phyloP scores from a whole-genome alignment of 2,113 vertebrate species.

The Panthera tigris region DNA sequence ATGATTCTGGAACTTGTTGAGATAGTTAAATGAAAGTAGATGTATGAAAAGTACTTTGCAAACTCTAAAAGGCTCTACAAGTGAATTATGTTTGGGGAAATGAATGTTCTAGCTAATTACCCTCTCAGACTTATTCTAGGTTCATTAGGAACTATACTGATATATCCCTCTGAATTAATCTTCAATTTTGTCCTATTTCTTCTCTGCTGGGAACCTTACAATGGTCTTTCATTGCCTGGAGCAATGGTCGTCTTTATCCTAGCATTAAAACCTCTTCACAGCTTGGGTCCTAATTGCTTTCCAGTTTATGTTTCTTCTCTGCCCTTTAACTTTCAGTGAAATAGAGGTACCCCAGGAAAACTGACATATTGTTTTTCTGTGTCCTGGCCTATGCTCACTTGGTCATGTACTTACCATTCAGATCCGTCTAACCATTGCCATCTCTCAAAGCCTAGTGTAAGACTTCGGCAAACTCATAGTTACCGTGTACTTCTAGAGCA shows the following conservation, averaged over 20 bases:
- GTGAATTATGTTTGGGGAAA: background rate
- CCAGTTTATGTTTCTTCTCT: background rate
- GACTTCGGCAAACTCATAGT: background rate
- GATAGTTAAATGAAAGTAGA: conserved; percentile 10
- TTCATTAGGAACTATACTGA: background rate
- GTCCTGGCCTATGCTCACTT: background rate
- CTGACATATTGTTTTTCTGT: background rate
- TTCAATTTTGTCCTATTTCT: background rate
- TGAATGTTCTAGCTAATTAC: background rate
- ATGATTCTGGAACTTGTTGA: background rate
- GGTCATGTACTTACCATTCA: background rate
- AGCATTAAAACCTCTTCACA: background rate
- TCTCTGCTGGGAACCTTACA: background rate
- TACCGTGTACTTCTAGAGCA: background rate
- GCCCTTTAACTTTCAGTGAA: background rate
- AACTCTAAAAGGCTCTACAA: background rate
- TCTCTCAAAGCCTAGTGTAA: background rate
- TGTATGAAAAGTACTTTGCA: background rate
- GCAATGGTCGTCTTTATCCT: background rate
- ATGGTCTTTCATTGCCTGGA: background rate
- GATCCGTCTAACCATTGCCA: background rate
- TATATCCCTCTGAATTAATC: background rate
- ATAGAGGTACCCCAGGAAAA: background rate
- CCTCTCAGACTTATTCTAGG: background rate
- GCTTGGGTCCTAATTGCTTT: background rate